These are phyloP conservation scores for Acromyrmex charruanus DNA, from an alignment of 1,140 invertebrate species.

Conservation along the genomic window DNA sequence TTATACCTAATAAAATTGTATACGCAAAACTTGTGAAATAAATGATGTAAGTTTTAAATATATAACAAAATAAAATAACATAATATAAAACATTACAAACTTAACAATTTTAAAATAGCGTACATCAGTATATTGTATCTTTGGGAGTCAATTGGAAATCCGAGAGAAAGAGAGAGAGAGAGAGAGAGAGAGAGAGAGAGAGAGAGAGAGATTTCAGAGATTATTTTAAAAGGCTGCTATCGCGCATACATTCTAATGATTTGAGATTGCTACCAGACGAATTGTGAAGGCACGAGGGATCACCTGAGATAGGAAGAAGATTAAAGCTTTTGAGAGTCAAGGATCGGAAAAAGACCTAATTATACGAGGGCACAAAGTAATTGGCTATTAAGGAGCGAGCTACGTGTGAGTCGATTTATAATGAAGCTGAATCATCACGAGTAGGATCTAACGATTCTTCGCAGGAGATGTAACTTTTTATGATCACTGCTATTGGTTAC, in stretches of 20 bases:
- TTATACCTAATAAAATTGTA: background rate
- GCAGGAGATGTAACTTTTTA: constrained; percentile 38
- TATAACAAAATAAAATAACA: background rate
- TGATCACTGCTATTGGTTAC: constrained; percentile 1
- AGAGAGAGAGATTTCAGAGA: constrained; percentile 26
- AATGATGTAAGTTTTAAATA: background rate
- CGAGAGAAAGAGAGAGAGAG: background rate
- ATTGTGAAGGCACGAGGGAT: constrained; percentile 46
- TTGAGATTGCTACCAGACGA: constrained; percentile 30
- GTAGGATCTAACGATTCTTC: constrained; percentile 59
- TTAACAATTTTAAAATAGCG: background rate
- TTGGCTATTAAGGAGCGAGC: constrained; percentile 73
- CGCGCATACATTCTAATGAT: constrained; percentile 40
- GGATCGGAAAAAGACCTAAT: constrained; percentile 75
- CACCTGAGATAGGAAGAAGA: constrained; percentile 53
- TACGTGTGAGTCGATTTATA: constrained; percentile 70
- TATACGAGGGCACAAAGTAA: constrained; percentile 67
- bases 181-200: background rate
- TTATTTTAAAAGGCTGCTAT: constrained; percentile 64
- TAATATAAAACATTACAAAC: background rate
- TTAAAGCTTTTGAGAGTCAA: constrained; percentile 72
- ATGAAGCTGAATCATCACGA: constrained; percentile 70
- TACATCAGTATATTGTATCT: background rate
- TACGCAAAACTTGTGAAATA: background rate
- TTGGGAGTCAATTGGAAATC: constrained; percentile 5